Evolutionary conservation across 2,888 invertebrate species (phyloP).

Genomic region (Agrochola lychnidis): DNA sequence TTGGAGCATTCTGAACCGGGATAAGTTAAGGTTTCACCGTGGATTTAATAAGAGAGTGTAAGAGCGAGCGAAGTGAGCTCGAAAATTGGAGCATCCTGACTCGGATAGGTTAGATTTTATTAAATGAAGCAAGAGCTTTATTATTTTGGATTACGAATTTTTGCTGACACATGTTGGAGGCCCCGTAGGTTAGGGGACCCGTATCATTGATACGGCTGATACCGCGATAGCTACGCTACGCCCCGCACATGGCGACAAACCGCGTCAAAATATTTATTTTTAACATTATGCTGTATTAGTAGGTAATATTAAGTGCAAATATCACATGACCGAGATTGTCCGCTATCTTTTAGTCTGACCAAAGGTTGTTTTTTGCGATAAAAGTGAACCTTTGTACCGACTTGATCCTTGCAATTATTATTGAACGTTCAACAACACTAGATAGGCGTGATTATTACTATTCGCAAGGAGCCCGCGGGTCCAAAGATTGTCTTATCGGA

Average conservation of each 20-base stretch:
- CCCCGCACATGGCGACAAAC: neutral
- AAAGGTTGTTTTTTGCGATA: slow-evolving; percentile 37
- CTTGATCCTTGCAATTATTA: slow-evolving; percentile 11
- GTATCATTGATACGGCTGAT: neutral
- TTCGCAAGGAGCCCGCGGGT: slow-evolving; percentile 4
- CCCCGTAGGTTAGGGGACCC: no score
- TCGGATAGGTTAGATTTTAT: neutral
- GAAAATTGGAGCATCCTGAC: neutral
- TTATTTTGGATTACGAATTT: neutral
- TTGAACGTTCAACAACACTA: neutral
- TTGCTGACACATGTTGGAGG: neutral
- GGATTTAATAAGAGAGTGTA: neutral
- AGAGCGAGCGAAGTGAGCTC: neutral
- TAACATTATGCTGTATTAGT: neutral
- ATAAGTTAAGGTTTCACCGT: neutral
- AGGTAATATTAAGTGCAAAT: slow-evolving; percentile 1
- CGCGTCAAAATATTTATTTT: slow-evolving; percentile 8
- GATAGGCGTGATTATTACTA: neutral
- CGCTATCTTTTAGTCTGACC: slow-evolving; percentile 18
- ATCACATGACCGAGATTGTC: neutral
- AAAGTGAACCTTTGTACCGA: slow-evolving; percentile 24
- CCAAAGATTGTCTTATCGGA: slow-evolving; percentile 32
- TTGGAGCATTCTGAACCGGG: neutral
- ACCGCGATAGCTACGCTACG: no score
- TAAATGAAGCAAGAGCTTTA: neutral